Evolutionary conservation across 2,888 invertebrate species (phyloP), one percentile per base, ranked within the genome.

Genomic region (Ormyrus pomaceus): DNA sequence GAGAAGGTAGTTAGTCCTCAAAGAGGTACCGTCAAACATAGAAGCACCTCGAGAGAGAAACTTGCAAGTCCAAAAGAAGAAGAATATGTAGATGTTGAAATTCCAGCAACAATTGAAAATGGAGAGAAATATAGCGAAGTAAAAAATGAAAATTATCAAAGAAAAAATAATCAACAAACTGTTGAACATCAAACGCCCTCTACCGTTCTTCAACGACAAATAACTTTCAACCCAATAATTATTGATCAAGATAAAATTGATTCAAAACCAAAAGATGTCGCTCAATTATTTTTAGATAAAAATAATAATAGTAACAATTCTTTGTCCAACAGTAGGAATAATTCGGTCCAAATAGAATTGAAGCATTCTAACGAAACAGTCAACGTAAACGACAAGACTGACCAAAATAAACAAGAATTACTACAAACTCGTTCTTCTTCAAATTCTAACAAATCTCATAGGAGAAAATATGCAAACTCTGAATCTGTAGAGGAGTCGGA

Each of bases 341-440:
- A 50, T 2, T 59, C 66, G 11, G 50, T 10, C 58, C 51, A 55
- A 62, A 19, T 9, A 5, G 55, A 81, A 58, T 64, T 46, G 0
- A 77, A 75, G 61, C n/a, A 6, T 5, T 69, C 61, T 58, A 72
- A 62, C n/a, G 48, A 56, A n/a, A 62, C 61, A 8, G 8, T 11
- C 3, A 8, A 62, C 55, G 51, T 50, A 6, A 74, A 72, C 10
- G 66, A 71, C 34, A 71, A 62, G 5, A 55, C 61, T 58, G 71
- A 66, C 34, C 56, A 81, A 13, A 46, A 53, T 19, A 65, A 59
- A 55, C 68, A 75, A 11, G 82, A 84, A 69, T 48, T 77, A 58
- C 68, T 83, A 6, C 71, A 79, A 70, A 71, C 81, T 7, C 79
- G 73, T 9, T 64, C 82, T 48, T 82, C 80, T n/a, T 61, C 78